These are phyloP conservation scores for Metaphire vulgaris DNA, from an alignment of 1,140 invertebrate genomes.

Conservation along the genomic window DNA sequence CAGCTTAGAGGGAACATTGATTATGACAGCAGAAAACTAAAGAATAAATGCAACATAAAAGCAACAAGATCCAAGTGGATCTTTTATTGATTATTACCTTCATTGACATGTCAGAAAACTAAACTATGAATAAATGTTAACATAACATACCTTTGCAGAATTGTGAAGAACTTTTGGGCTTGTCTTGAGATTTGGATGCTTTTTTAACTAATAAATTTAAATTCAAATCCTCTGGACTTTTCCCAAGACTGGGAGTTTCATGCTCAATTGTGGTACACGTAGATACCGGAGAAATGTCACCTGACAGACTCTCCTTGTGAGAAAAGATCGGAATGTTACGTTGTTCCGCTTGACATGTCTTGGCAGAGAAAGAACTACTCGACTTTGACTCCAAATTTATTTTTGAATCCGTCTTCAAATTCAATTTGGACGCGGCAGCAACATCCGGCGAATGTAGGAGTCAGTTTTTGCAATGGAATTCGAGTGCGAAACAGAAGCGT, in stretches of 20 bases:
- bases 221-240: not conserved
- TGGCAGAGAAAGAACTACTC: not conserved
- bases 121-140: too few relatives aligned
- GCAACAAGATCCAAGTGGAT: too few relatives aligned
- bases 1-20: too few relatives aligned
- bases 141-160: slow-evolving; percentile 2
- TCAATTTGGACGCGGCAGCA: not conserved
- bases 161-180: not conserved
- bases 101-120: too few relatives aligned
- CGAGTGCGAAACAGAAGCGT: not conserved
- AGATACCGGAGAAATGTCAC: too few relatives aligned
- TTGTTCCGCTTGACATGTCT: too few relatives aligned
- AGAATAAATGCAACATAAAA: too few relatives aligned
- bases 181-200: not conserved
- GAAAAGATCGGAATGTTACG: too few relatives aligned
- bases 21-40: too few relatives aligned
- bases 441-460: not conserved
- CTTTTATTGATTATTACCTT: too few relatives aligned
- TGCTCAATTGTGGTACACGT: too few relatives aligned
- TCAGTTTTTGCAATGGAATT: not conserved
- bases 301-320: too few relatives aligned
- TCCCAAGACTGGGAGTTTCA: not conserved
- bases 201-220: not conserved
- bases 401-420: not conserved
- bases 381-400: not conserved